Evolutionary conservation across 2,888 invertebrate species (phyloP), one percentile per base, ranked within the genome.

Genomic region (Dicycla oo): DNA sequence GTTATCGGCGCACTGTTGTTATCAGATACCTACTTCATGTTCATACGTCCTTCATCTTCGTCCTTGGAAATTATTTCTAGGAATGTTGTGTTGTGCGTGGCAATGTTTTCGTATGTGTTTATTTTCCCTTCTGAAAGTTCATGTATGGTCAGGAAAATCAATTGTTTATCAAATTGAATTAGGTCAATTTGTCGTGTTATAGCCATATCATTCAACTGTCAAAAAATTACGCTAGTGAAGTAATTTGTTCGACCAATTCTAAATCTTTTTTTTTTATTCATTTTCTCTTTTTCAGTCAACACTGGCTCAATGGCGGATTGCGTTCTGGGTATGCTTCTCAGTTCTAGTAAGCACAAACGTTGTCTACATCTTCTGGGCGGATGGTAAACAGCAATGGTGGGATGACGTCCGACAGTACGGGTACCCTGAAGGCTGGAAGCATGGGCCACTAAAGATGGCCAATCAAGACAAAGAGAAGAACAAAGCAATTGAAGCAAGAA

Each of bases 351-450:
- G 96, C 1, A 97, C 98, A 2, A 97, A 97, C 86, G 75, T 97
- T 0, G 92, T 98, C 0, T 98, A 97, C 90, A 91, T 97, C 5
- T 80, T 97, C 53, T 97, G 96, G 92, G 98, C 97, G 0, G 97
- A 97, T 68, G 98, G 97, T 1, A 97, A 97, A 67, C 97, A 97
- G 57, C 97, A 98, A 83, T 96, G 97, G 89, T 98, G 98, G 98
- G 97, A 98, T 86, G 96, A 97, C 78, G 96, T 97, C 1, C 90
- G 96, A n/a, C 94, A 95, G 57, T 94, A 93, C 70, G 96, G 95
- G 4, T 95, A 96, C 81, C 96, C 96, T 2, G 90, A 88, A 2
- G 89, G 81, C 3, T 96, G 95, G 95, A 94, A 94, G 75, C 95
- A 95, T 62, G 95, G 95, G 0, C 90, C 89, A 0, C 86, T 96